These are phyloP conservation scores for Coranthus polyacanthus DNA, from an alignment of 2,797 vertebrate genomes.

Conservation along the genomic window DNA sequence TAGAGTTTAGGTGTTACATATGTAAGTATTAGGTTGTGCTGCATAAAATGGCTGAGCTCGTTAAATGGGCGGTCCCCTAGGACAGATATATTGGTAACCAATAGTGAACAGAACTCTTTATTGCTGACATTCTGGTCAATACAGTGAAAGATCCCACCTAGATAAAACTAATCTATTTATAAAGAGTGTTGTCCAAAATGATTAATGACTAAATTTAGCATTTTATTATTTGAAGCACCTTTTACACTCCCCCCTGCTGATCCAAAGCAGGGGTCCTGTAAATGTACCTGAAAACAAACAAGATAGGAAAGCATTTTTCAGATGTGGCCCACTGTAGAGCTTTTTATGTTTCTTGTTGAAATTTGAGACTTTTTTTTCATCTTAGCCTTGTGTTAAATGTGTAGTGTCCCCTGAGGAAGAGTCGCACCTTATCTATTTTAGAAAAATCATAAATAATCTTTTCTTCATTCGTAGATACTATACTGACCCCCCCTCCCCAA, in stretches of 20 bases:
- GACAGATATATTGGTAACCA: slow-evolving; percentile 91
- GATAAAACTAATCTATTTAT: slow-evolving; percentile 74
- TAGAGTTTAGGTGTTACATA: slow-evolving; percentile 85
- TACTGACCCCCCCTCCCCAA: slow-evolving; percentile 20
- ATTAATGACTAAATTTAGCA: slow-evolving; percentile 64
- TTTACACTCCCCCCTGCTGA: slow-evolving; percentile 53
- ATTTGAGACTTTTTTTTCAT: slow-evolving; percentile 65
- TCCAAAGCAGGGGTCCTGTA: slow-evolving; percentile 57
- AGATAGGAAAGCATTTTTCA: slow-evolving; percentile 65
- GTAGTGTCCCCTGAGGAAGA: slow-evolving; percentile 83
- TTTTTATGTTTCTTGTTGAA: slow-evolving; percentile 48
- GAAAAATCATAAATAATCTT: slow-evolving; percentile 68
- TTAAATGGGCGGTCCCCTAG: slow-evolving; percentile 84
- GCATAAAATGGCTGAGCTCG: slow-evolving; percentile 83
- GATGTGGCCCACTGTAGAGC: slow-evolving; percentile 52
- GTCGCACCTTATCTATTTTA: slow-evolving; percentile 85
- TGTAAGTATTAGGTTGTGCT: slow-evolving; percentile 85
- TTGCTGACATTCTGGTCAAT: slow-evolving; percentile 85
- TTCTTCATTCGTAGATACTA: slow-evolving; percentile 66
- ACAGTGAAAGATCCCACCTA: slow-evolving; percentile 76
- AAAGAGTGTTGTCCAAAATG: slow-evolving; percentile 69
- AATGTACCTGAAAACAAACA: slow-evolving; percentile 46
- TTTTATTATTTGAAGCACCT: slow-evolving; percentile 79
- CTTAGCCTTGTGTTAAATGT: slow-evolving; percentile 79
- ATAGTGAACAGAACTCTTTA: slow-evolving; percentile 87